Conservation (phyloP, 2,888 invertebrate species). For the Stenolophus ochropezus region DNA sequence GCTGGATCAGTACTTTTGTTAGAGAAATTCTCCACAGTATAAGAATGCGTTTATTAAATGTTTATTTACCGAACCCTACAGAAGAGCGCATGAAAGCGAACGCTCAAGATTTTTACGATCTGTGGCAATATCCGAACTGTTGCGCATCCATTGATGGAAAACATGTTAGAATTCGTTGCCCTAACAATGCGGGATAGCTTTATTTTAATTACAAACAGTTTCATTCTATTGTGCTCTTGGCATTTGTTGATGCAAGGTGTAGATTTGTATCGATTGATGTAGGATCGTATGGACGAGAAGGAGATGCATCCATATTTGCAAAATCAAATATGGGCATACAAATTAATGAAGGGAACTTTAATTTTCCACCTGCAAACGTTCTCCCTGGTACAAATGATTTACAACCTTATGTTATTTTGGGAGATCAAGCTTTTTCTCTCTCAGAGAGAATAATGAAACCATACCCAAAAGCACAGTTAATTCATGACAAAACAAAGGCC, state of each 20-base stretch:
- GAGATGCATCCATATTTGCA: neutral
- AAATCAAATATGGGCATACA: neutral
- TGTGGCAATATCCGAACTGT: neutral
- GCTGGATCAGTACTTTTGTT: too few relatives aligned
- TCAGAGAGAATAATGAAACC: neutral
- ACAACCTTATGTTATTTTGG: neutral
- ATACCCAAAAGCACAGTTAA: neutral
- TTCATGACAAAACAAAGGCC: neutral
- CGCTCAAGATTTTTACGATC: neutral
- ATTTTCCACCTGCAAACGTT: neutral
- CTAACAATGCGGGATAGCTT: neutral
- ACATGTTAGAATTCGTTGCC: neutral
- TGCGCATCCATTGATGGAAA: neutral
- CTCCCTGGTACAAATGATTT: neutral
- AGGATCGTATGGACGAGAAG: neutral
- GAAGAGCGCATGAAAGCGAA: neutral
- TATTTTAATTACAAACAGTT: slow-evolving; percentile 4
- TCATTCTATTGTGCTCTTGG: neutral
- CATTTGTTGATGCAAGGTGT: neutral
- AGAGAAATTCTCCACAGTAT: too few relatives aligned
- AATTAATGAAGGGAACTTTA: neutral
- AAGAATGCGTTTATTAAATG: too few relatives aligned
- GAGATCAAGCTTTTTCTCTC: neutral
- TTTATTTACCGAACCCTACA: too few relatives aligned
- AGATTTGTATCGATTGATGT: neutral